Evolutionary conservation across 2,797 vertebrate genomes (phyloP), one percentile per base, ranked within the genome.

Genomic region (Rhinatrema bivittatum): DNA sequence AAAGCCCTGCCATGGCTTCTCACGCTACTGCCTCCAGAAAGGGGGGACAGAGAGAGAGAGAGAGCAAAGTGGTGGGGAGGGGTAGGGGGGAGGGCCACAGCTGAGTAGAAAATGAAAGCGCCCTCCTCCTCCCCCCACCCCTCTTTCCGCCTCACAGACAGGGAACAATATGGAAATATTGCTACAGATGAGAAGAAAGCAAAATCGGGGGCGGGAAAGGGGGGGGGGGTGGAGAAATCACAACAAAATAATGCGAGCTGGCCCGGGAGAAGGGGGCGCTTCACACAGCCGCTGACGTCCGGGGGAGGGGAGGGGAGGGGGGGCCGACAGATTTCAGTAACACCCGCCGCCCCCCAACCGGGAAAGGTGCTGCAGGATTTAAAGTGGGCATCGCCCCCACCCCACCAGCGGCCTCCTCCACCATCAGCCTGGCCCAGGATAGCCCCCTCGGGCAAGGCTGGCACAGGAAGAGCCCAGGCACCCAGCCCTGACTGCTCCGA

Each of bases 351-450:
- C n/a, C n/a, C n/a, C n/a, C n/a, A n/a, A n/a, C n/a, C n/a, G n/a
- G n/a, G n/a, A n/a, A n/a, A n/a, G n/a, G n/a, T n/a, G n/a, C n/a
- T n/a, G n/a, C n/a, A n/a, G 30, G 46, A 48, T 49, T 39, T 42
- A 49, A 49, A 39, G 39, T 42, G 39, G 39, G 46, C 37, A 42
- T 49, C 42, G 46, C 49, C 46, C 31, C 26, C 32, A 49, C 46
- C 46, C 46, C 41, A n/a, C n/a, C n/a, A n/a, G n/a, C n/a, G n/a
- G n/a, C n/a, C n/a, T n/a, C n/a, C n/a, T n/a, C n/a, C n/a, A n/a
- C n/a, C n/a, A n/a, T n/a, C 42, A 39, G 49, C 39, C 46, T 42
- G 38, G 47, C 44, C 47, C 39, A 44, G 40, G 47, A 39, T 31
- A 32, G 44, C 44, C 40, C 36, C 36, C 47, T 40, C 37, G 14